These are phyloP conservation scores for Chanos chanos DNA, from an alignment of 2,797 vertebrate genomes.

Conservation along the genomic window DNA sequence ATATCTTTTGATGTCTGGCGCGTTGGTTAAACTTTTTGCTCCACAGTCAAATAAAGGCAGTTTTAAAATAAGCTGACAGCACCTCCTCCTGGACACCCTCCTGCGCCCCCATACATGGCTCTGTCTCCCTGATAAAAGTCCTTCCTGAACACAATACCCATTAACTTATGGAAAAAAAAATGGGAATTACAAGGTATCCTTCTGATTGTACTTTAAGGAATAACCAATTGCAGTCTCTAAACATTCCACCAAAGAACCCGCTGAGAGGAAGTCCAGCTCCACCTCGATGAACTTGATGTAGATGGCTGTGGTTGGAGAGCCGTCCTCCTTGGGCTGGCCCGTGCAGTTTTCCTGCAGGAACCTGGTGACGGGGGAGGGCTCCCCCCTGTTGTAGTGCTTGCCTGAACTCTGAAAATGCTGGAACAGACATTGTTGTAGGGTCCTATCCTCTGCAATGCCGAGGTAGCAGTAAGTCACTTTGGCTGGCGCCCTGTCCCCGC, in stretches of 20 bases:
- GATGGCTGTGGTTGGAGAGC: conserved; percentile 73
- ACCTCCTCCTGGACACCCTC: conserved; percentile 46
- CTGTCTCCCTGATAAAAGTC: conserved; percentile 59
- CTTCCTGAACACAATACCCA: conserved; percentile 40
- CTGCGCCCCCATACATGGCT: conserved; percentile 30
- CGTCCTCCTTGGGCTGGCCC: conserved; percentile 51
- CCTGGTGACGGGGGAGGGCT: conserved; percentile 81
- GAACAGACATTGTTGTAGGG: conserved; percentile 92
- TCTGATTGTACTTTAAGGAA: conserved; percentile 91
- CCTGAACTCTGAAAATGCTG: conserved; percentile 94
- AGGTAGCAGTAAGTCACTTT: conserved; percentile 93
- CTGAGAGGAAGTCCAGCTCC: conserved; percentile 98
- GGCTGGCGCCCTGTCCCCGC: conserved; percentile 51
- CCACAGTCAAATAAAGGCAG: conserved; percentile 65
- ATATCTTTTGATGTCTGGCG: conserved; percentile 24
- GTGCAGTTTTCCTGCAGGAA: conserved; percentile 93
- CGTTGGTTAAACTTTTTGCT: conserved; percentile 9
- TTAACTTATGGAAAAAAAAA: conserved; percentile 23
- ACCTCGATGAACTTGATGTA: conserved; percentile 98
- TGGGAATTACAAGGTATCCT: conserved; percentile 53
- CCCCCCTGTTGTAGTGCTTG: conserved; percentile 81
- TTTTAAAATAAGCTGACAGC: conserved; percentile 51
- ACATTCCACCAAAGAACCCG: conserved; percentile 96
- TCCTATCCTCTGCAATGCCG: conserved; percentile 91
- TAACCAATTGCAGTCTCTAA: conserved; percentile 97